These are phyloP conservation scores for Drepana arcuata DNA, from an alignment of 1,140 invertebrate species.

Conservation along the genomic window DNA sequence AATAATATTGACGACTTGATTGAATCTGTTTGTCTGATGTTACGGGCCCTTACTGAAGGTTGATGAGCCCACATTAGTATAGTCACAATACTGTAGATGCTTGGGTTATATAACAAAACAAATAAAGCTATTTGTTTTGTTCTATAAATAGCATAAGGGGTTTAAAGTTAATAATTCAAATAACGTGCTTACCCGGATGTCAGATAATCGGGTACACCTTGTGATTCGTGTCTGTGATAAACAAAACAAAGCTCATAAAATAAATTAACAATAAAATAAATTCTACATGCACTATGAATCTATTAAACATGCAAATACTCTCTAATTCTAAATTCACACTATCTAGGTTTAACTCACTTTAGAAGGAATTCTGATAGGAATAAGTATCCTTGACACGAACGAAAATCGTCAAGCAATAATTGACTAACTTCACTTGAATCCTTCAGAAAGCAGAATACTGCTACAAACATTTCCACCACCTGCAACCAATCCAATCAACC, in stretches of 20 bases:
- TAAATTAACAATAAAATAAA: slow-evolving; percentile 34
- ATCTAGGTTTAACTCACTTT: slow-evolving; percentile 86
- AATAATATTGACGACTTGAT: too few species aligned
- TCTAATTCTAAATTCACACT: slow-evolving; percentile 1
- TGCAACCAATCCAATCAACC: slow-evolving; percentile 30
- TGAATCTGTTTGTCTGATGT: too few species aligned
- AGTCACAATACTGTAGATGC: too few species aligned
- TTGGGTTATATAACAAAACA: slow-evolving; percentile 6
- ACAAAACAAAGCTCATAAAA: slow-evolving; percentile 55
- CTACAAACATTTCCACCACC: slow-evolving; percentile 98
- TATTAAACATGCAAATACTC: slow-evolving; percentile 15
- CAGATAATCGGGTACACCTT: slow-evolving; percentile 67
- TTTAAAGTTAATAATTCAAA: too few species aligned
- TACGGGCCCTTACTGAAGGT: too few species aligned
- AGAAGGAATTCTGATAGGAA: slow-evolving; percentile 96
- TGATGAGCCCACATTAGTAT: too few species aligned
- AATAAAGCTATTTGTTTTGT: too few species aligned
- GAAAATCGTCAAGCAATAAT: slow-evolving; percentile 95
- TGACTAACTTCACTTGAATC: slow-evolving; percentile 98
- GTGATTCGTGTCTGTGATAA: slow-evolving; percentile 67
- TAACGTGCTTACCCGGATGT: slow-evolving; percentile 65
- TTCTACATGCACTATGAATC: slow-evolving; percentile 23
- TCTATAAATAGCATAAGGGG: too few species aligned
- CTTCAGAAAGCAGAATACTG: slow-evolving; percentile 97
- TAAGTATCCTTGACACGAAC: slow-evolving; percentile 93